phyloP scores from a whole-genome alignment of 2,797 vertebrate genomes.

The Tokudaia tokunoshimensis region DNA sequence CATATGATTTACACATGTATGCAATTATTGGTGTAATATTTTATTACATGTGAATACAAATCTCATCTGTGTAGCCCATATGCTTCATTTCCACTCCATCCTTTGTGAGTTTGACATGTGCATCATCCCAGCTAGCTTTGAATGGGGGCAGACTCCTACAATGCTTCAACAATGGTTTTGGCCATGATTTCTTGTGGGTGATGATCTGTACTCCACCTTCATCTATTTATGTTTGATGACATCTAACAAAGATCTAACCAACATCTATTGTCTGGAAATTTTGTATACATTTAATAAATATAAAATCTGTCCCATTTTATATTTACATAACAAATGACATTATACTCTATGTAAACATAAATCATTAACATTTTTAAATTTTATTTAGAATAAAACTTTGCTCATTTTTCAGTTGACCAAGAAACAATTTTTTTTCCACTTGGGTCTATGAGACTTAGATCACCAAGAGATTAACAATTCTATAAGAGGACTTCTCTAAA shows the following conservation, averaged over 20 bases:
- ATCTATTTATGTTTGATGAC: not conserved
- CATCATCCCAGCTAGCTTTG: not conserved
- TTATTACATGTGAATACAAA: not conserved
- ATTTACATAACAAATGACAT: not conserved
- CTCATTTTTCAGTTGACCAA: not conserved
- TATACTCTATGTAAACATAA: not conserved
- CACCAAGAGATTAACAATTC: not conserved
- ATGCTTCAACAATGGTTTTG: not conserved
- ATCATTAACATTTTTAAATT: not conserved
- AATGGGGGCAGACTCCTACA: not conserved
- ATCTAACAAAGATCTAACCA: not conserved
- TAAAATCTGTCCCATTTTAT: not conserved
- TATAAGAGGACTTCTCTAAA: conserved; percentile 14
- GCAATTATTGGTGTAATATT: not conserved
- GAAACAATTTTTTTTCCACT: conserved; percentile 15
- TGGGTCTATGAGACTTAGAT: not conserved
- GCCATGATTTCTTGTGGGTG: not conserved
- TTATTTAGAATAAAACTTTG: not conserved
- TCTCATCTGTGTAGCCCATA: not conserved
- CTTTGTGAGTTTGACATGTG: not conserved
- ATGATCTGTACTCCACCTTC: rapidly evolving
- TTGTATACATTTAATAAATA: not conserved
- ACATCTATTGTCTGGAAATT: not conserved
- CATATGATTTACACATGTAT: not conserved
- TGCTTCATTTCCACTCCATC: not conserved